Conservation (phyloP, 2,888 invertebrate species). For the Nipponacmea schrenckii region DNA sequence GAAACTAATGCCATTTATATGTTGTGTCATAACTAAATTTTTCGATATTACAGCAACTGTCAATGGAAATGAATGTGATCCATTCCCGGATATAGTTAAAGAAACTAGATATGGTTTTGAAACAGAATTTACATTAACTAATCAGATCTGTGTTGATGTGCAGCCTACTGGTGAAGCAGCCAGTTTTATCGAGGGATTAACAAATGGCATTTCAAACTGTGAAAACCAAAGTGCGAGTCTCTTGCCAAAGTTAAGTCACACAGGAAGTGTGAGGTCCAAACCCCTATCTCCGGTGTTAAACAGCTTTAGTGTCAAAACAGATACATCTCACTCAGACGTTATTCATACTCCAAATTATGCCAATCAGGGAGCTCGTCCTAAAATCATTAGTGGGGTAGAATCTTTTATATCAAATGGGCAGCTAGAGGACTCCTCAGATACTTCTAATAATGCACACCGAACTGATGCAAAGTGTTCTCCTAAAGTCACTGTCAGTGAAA, state of each 20-base stretch:
- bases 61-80: not conserved
- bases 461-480: constrained; percentile 11
- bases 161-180: constrained; percentile 17
- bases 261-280: constrained; percentile 27
- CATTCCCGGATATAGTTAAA: not conserved
- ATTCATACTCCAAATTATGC: constrained; percentile 20
- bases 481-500: constrained; percentile 24
- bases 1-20: too few species aligned
- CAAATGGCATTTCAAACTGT: not conserved
- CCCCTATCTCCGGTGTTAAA: constrained; percentile 31
- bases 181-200: not conserved
- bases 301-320: constrained; percentile 26
- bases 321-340: constrained; percentile 10
- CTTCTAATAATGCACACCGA: not conserved
- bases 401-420: not conserved
- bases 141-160: constrained; percentile 26
- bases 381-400: not conserved
- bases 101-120: not conserved
- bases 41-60: too few species aligned
- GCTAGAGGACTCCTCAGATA: not conserved
- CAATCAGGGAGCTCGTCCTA: constrained; percentile 33
- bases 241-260: constrained; percentile 20
- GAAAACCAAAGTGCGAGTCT: constrained; percentile 12
- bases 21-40: too few species aligned
- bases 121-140: not conserved